Conservation (phyloP, 2,888 invertebrate species). For the Thymelicus lineola region DNA sequence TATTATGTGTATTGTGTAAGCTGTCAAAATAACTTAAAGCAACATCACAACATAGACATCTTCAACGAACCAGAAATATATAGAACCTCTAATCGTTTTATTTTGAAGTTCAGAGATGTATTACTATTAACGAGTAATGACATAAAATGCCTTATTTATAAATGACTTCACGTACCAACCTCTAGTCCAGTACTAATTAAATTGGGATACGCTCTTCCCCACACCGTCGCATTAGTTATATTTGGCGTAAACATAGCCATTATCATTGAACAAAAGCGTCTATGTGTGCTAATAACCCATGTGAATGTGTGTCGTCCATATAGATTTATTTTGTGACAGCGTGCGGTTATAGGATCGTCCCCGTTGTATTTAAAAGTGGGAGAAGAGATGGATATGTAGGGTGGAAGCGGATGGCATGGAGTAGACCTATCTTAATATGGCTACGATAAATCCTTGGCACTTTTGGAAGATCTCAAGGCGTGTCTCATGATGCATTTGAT, state of each 20-base stretch:
- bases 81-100: no score
- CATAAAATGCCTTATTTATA: no score
- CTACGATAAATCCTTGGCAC: no score
- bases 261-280: constrained; percentile 6
- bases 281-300: constrained; percentile 28
- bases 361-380: constrained; percentile 74
- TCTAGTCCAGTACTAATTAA: neutral
- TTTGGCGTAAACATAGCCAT: constrained; percentile 3
- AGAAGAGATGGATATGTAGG: constrained; percentile 67
- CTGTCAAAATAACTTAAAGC: no score
- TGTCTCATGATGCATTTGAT: no score
- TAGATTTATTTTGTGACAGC: constrained; percentile 44
- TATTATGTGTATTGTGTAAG: no score
- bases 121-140: no score
- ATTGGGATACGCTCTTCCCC: neutral
- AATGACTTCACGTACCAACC: no score
- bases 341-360: constrained; percentile 59
- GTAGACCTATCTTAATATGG: constrained; percentile 32
- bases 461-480: no score
- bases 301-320: constrained; percentile 45
- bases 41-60: no score
- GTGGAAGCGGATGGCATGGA: constrained; percentile 49
- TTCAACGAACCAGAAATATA: no score
- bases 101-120: no score
- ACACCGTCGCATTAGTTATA: neutral